Evolutionary conservation across 2,888 invertebrate genomes (phyloP).

Genomic region (Axea sp.): DNA sequence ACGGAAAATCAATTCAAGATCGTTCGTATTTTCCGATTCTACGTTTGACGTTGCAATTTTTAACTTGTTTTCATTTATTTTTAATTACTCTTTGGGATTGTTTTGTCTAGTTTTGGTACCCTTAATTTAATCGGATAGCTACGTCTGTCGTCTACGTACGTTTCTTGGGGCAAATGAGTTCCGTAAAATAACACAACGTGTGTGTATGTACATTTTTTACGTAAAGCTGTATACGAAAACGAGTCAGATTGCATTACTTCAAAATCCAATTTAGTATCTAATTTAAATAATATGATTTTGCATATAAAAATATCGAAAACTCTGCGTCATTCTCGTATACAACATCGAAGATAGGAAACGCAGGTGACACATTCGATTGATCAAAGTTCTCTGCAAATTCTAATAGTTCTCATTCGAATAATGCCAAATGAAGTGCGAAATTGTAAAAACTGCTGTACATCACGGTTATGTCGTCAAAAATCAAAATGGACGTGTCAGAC

Average conservation of each 20-base stretch:
- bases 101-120: constrained; percentile 27
- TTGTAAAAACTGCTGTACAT: constrained; percentile 22
- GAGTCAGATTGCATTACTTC: constrained; percentile 17
- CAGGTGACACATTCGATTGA: constrained; percentile 21
- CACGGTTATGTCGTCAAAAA: neutral
- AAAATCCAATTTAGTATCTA: constrained; percentile 13
- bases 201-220: constrained; percentile 37
- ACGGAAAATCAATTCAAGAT: constrained; percentile 59
- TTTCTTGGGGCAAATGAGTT: constrained; percentile 38
- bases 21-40: constrained; percentile 54
- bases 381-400: constrained; percentile 5
- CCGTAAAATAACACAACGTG: constrained; percentile 32
- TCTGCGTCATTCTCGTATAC: constrained; percentile 37
- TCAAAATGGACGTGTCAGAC: neutral
- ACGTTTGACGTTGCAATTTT: constrained; percentile 41
- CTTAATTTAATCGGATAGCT: constrained; percentile 40
- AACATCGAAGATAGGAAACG: constrained; percentile 18
- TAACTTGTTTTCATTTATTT: constrained; percentile 14
- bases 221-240: constrained; percentile 27
- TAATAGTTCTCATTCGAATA: neutral
- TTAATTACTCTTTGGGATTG: constrained; percentile 9
- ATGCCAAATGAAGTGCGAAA: constrained; percentile 1
- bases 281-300: constrained; percentile 20
- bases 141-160: constrained; percentile 56
- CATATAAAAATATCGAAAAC: constrained; percentile 43